Base-by-base conservation (phyloP, 2,797 vertebrate genomes). In the Tapera naevia region DNA sequence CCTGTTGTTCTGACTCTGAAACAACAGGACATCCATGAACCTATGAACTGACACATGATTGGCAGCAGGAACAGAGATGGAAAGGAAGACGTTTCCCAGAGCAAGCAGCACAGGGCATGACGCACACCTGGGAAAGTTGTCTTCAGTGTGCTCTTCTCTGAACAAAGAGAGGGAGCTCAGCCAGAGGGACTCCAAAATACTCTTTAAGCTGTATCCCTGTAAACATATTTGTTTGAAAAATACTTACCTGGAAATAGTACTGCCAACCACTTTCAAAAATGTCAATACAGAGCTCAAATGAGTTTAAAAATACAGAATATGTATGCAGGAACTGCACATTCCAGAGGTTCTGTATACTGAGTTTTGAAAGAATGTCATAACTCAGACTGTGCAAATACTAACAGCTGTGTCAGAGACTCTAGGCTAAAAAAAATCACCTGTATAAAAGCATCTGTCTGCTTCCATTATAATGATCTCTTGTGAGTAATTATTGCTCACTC, bases 1-100 rank as follows among this genome's bases (percentile, higher is more conserved):
- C 95, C 37, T 98, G 95, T 37, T 93, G 86, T 54, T 98, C 98
- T 33, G 92, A 94, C 67, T 97, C 98, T 99, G 96, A 94, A 81
- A 87, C 13, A 76, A 85, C 28, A n/a, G 57, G 25, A 73, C 33
- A 43, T 14, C 66, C 7, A 3, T 24, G 13, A 62, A 33, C 27
- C 61, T 37, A 27, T 71, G 48, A 70, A 11, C 5, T 16, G 35
- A 95, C n/a, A 81, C 10, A 5, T 5, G 14, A 27, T 35, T 72
- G n/a, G 22, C 78, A 93, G 74, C 66, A 86, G 81, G 57, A 35
- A 74, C 35, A 66, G 51, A 69, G 8, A 53, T 22, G 8, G 45
- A 64, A 76, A 24, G 60, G 4, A 80, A 60, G 75, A 62, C 0
- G 0, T 41, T 80, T 93, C 54, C 75, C 39, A 76, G 71, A 75